These are phyloP conservation scores for Anthophora plumipes DNA, from an alignment of 2,888 invertebrate species.

Conservation along the genomic window DNA sequence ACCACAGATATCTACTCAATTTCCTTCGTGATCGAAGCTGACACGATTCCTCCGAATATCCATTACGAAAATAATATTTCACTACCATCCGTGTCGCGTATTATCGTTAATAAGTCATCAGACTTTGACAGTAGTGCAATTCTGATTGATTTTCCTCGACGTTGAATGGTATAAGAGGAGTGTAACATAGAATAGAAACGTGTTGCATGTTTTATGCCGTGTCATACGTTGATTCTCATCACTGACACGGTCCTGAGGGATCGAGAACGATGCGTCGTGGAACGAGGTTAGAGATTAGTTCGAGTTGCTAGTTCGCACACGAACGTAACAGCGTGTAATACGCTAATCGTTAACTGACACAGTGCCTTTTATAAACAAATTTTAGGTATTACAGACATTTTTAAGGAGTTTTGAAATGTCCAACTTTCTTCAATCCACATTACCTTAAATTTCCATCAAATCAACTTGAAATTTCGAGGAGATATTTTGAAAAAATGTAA, in stretches of 20 bases:
- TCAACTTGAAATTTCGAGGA: too few relatives aligned
- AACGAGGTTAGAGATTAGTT: constrained; percentile 14
- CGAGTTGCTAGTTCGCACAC: constrained; percentile 7
- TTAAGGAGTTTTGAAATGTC: too few relatives aligned
- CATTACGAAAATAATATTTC: too few relatives aligned
- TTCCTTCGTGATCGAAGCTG: background rate
- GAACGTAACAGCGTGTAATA: too few relatives aligned
- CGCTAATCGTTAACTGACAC: too few relatives aligned
- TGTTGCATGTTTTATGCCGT: background rate
- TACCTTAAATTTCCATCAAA: too few relatives aligned
- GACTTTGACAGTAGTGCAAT: too few relatives aligned
- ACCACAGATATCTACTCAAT: background rate
- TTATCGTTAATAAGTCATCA: background rate
- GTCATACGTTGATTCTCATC: background rate
- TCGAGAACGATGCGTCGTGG: constrained; percentile 3
- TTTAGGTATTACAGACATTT: too few relatives aligned
- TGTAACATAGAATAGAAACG: background rate
- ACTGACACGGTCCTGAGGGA: background rate
- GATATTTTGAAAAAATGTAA: too few relatives aligned
- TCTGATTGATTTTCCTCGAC: background rate
- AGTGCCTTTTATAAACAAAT: too few relatives aligned
- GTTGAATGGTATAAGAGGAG: background rate
- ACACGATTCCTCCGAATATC: background rate
- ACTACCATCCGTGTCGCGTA: background rate
- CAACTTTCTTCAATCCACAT: too few relatives aligned